Percentiles rank a stretch among this genome's conserved stretches.
These are phyloP conservation scores for Stichodactyla mertensii DNA, from an alignment of 64 coral and sea anemone species.

Conservation along the genomic window DNA sequence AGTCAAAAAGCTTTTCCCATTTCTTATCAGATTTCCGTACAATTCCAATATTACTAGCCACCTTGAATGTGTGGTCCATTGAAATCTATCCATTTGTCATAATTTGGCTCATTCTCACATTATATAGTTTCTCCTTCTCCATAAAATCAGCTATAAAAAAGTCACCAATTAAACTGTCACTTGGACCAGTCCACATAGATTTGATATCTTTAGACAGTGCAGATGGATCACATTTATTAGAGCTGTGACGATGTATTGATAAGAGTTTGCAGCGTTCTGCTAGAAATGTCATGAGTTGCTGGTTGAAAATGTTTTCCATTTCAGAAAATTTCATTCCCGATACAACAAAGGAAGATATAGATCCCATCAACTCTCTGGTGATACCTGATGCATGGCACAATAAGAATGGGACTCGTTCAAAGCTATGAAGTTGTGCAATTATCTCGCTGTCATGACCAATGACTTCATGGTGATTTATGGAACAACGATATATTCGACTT, in stretches of 20 bases:
- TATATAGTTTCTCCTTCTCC: constrained; percentile 22
- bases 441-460: constrained; percentile 6
- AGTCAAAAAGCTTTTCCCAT: constrained; percentile 43
- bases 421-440: neutral
- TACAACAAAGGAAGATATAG: neutral
- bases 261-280: neutral
- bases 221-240: neutral
- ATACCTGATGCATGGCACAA: constrained; percentile 13
- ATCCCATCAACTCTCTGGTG: neutral
- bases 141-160: constrained; percentile 19
- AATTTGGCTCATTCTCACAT: constrained; percentile 19
- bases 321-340: constrained; percentile 31
- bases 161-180: constrained; percentile 13
- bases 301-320: constrained; percentile 24
- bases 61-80: constrained; percentile 34
- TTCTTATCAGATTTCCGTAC: neutral
- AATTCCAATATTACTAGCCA: constrained; percentile 46
- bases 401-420: constrained; percentile 9
- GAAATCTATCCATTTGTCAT: constrained; percentile 21
- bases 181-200: constrained; percentile 9
- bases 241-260: neutral
- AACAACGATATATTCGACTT: constrained; percentile 27
- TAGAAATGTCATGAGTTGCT: constrained; percentile 20
- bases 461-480: constrained; percentile 15
- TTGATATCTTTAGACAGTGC: neutral